phyloP scores from a whole-genome alignment of 2,113 vertebrate species.

The Turnix velox region DNA sequence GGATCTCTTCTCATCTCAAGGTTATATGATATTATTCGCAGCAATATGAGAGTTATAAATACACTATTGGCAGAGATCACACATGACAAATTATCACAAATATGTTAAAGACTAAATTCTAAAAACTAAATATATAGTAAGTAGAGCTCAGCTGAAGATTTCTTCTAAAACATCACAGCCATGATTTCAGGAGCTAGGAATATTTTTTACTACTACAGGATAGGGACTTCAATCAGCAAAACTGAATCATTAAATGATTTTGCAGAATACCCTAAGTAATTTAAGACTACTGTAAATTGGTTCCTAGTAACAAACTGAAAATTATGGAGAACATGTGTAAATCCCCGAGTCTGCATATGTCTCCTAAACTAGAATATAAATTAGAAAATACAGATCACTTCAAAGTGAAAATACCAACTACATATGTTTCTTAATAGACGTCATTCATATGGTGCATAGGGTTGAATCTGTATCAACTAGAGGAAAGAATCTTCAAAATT shows the following conservation, averaged over 20 bases:
- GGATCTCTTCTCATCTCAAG: neutral
- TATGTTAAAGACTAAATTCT: neutral
- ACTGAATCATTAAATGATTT: neutral
- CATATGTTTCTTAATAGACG: neutral
- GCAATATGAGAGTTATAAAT: neutral
- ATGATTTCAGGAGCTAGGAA: neutral
- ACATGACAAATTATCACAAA: neutral
- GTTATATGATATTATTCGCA: neutral
- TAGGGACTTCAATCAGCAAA: neutral
- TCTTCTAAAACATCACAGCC: neutral
- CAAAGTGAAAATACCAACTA: neutral
- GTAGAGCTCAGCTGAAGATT: neutral
- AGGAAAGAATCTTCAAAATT: neutral
- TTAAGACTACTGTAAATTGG: neutral
- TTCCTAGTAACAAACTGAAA: neutral
- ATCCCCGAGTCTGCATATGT: neutral
- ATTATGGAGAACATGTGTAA: neutral
- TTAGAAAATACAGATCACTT: neutral
- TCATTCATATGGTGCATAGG: neutral
- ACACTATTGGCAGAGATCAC: neutral
- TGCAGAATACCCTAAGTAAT: neutral
- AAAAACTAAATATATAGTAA: neutral
- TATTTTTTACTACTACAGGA: neutral
- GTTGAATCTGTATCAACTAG: neutral
- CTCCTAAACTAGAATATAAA: neutral